These are phyloP conservation scores for Galeopterus variegatus DNA, from an alignment of 2,113 vertebrate genomes.

Conservation along the genomic window DNA sequence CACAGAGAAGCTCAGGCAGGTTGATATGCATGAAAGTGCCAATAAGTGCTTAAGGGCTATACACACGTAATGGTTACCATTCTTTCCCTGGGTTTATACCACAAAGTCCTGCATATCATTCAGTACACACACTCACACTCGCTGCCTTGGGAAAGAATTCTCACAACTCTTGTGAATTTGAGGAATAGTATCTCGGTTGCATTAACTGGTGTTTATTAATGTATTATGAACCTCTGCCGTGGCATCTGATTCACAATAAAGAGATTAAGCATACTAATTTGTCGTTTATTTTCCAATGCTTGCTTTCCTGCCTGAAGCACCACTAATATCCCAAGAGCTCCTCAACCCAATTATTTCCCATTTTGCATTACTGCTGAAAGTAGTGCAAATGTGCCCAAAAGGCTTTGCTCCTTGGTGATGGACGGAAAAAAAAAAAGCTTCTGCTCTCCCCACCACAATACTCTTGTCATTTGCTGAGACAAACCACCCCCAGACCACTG, in stretches of 20 bases:
- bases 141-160: background rate
- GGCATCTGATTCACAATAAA: conserved; percentile 76
- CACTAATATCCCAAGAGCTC: conserved; percentile 69
- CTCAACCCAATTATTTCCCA: conserved; percentile 70
- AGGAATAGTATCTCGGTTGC: background rate
- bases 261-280: conserved; percentile 78
- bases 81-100: background rate
- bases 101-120: background rate
- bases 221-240: conserved; percentile 53
- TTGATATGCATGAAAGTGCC: fast-evolving
- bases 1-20: background rate
- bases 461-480: conserved; percentile 10
- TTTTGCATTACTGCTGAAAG: conserved; percentile 65
- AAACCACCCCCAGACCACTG: background rate
- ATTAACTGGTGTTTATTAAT: conserved; percentile 66
- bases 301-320: conserved; percentile 64
- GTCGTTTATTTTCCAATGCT: conserved; percentile 78
- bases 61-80: too few relatives aligned
- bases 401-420: conserved; percentile 62
- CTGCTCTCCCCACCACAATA: background rate
- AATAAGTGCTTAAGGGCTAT: fast-evolving
- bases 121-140: background rate
- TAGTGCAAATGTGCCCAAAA: conserved; percentile 75
- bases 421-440: background rate
- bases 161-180: background rate